These are phyloP conservation scores for Noctilio leporinus DNA, from an alignment of 2,113 vertebrate genomes.

Conservation along the genomic window DNA sequence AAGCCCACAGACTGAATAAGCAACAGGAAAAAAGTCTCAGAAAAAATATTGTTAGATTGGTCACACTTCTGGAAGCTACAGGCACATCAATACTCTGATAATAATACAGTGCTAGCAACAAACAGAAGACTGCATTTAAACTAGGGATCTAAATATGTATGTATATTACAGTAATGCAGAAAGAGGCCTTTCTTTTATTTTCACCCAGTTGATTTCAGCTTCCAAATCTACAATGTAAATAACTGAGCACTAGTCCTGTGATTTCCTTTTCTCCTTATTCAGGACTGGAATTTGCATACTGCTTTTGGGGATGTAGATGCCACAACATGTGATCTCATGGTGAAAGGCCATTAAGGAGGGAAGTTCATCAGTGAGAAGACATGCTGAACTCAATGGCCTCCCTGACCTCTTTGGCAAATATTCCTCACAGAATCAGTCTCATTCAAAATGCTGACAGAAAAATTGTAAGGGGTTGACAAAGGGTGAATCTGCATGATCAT, in stretches of 20 bases:
- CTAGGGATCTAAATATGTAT: not conserved
- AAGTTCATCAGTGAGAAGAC: not conserved
- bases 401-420: constrained; percentile 37
- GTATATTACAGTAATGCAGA: not conserved
- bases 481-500: not conserved
- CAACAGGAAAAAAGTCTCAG: not conserved
- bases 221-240: not conserved
- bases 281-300: constrained; percentile 28
- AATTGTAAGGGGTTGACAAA: not conserved
- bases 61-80: not conserved
- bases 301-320: not conserved
- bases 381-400: not conserved
- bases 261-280: not conserved
- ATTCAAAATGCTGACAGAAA: constrained; percentile 44
- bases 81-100: not conserved
- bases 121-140: not conserved
- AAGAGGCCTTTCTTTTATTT: not conserved
- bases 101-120: not conserved
- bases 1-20: not conserved
- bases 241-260: not conserved
- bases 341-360: not conserved
- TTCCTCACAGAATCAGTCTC: constrained; percentile 27
- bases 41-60: not conserved
- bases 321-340: not conserved
- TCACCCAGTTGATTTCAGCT: not conserved